Evolutionary conservation across 1,140 invertebrate species (phyloP).

Genomic region (Lepidurus couesii): DNA sequence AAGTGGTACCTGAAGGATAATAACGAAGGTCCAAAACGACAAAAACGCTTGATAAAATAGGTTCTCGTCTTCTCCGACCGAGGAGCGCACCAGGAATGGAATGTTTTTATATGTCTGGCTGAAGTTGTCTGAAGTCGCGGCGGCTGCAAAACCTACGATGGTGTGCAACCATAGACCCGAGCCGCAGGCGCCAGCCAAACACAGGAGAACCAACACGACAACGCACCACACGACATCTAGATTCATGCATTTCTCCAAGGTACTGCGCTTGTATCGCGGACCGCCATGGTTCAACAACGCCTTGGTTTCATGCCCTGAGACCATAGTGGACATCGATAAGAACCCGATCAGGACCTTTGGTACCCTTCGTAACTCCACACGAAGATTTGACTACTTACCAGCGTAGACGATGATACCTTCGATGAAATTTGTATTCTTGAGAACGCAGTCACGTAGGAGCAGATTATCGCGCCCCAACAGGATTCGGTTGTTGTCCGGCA

Average conservation of each 20-base stretch:
- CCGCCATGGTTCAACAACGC: constrained; percentile 96
- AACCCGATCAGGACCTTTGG: background rate
- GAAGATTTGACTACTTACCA: constrained; percentile 50
- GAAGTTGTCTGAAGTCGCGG: constrained; percentile 37
- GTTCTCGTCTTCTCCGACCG: constrained; percentile 43
- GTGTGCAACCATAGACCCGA: constrained; percentile 70
- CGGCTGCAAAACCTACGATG: background rate
- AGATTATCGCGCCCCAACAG: constrained; percentile 88
- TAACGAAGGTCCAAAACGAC: constrained; percentile 91
- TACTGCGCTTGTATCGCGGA: constrained; percentile 88
- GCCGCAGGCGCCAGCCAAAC: constrained; percentile 82
- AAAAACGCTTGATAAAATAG: constrained; percentile 74
- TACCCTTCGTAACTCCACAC: background rate
- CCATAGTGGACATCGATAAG: background rate
- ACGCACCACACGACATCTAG: constrained; percentile 95
- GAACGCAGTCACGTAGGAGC: constrained; percentile 82
- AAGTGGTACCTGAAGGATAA: constrained; percentile 73
- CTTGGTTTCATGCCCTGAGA: constrained; percentile 82
- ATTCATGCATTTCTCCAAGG: constrained; percentile 89
- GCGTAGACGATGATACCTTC: constrained; percentile 97
- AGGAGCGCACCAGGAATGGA: constrained; percentile 50
- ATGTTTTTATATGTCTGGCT: constrained; percentile 49
- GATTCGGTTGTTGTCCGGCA: constrained; percentile 69
- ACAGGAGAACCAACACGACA: constrained; percentile 81
- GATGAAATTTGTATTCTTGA: constrained; percentile 89